phyloP scores from a whole-genome alignment of 2,113 vertebrate species.

The Amblyopsis rosae region DNA sequence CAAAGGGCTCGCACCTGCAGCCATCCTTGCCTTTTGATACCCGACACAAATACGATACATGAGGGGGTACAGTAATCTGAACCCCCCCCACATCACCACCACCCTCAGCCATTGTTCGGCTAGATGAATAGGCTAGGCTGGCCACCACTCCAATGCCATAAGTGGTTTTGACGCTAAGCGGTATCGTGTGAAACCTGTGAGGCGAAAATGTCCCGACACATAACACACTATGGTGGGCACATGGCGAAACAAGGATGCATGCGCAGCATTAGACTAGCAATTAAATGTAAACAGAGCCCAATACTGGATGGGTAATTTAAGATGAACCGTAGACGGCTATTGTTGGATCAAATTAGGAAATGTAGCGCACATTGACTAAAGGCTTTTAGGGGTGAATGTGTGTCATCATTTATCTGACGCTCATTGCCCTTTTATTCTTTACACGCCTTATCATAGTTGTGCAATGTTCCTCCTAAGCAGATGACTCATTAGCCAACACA shows the following conservation, averaged over 20 bases:
- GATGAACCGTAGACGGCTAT: neutral
- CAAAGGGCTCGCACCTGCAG: conserved; percentile 22
- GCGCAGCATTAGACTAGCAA: neutral
- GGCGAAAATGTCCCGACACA: neutral
- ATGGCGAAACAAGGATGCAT: neutral
- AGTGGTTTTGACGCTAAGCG: conserved; percentile 10
- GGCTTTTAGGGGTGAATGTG: neutral
- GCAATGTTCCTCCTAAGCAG: conserved; percentile 21
- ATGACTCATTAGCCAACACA: neutral
- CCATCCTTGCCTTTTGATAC: conserved; percentile 8
- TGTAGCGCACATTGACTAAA: neutral
- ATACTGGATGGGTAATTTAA: neutral
- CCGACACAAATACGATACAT: conserved; percentile 5
- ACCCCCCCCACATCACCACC: neutral
- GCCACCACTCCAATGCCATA: conserved; percentile 17
- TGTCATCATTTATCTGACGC: conserved; percentile 5
- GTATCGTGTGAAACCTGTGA: conserved; percentile 8
- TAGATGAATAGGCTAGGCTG: conserved; percentile 11
- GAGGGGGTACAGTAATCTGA: neutral
- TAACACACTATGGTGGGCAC: neutral
- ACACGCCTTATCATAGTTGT: neutral
- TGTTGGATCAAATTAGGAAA: neutral
- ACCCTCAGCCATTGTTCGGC: conserved; percentile 2
- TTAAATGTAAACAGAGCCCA: neutral
- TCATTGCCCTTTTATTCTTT: neutral